A percentile compares a stretch with the other conserved stretches of the same genome.
Evolutionary conservation across 2,113 vertebrate genomes (phyloP).

Genomic region (Hemicordylus capensis): DNA sequence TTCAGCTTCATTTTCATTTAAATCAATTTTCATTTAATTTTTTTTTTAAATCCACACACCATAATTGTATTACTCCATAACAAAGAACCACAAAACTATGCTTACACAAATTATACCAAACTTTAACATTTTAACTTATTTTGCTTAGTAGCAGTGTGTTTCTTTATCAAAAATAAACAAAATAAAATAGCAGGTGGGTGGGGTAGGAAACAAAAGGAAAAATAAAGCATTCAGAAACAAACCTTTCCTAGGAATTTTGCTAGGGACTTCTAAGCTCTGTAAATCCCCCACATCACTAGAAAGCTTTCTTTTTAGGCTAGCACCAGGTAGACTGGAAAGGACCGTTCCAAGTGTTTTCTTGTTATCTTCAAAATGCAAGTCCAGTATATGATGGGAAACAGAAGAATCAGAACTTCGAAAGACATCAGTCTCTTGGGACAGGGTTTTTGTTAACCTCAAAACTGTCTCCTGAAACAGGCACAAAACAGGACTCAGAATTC

Average conservation of each 20-base stretch:
- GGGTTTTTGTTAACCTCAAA: slow-evolving; percentile 76
- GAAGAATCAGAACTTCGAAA: slow-evolving; percentile 66
- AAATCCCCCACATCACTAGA: slow-evolving; percentile 69
- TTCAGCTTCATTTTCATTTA: background rate
- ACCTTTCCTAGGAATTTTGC: slow-evolving; percentile 85
- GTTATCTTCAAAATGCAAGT: slow-evolving; percentile 71
- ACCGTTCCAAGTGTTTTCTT: slow-evolving; percentile 78
- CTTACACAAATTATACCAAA: background rate
- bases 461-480: slow-evolving; percentile 73
- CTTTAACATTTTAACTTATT: background rate
- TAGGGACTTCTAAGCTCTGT: slow-evolving; percentile 63
- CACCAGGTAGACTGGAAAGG: slow-evolving; percentile 75
- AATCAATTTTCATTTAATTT: too few species aligned
- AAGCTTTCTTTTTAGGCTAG: slow-evolving; percentile 85
- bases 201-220: background rate
- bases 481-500: background rate
- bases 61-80: background rate
- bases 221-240: slow-evolving; percentile 25
- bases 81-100: too few species aligned
- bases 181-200: too few species aligned
- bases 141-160: background rate
- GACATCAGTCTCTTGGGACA: slow-evolving; percentile 67
- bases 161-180: background rate
- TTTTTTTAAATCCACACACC: too few species aligned
- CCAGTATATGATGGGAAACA: slow-evolving; percentile 63